Percentiles rank a stretch among this genome's conserved stretches.
Evolutionary conservation across 2,888 invertebrate species (phyloP).

Genomic region (Andrena hattorfiana): DNA sequence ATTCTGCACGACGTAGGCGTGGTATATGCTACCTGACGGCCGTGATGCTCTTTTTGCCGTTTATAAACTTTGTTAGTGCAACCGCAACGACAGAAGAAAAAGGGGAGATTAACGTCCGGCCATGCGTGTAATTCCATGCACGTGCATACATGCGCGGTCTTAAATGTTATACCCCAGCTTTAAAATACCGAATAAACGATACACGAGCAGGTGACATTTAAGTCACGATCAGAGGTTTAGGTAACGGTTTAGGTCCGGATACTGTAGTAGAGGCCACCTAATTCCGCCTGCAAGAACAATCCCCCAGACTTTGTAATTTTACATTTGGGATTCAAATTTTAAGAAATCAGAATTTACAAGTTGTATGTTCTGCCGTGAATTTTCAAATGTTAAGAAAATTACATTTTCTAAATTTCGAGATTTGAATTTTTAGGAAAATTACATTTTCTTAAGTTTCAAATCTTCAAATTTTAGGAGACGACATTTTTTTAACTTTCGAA

Average conservation of each 20-base stretch:
- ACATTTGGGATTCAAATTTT: too few species aligned
- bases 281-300: too few species aligned
- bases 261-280: too few species aligned
- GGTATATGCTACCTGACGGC: background rate
- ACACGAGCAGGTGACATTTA: slow-evolving; percentile 7
- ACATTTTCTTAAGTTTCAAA: background rate
- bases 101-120: background rate
- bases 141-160: background rate
- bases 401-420: background rate
- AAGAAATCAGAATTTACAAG: too few species aligned
- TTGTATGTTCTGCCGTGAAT: too few species aligned
- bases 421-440: background rate
- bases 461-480: background rate
- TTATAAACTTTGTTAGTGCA: background rate
- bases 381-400: background rate
- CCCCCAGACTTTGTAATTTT: too few species aligned
- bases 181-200: background rate
- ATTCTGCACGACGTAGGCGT: slow-evolving; percentile 19
- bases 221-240: too few species aligned
- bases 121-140: slow-evolving; percentile 12
- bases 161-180: background rate
- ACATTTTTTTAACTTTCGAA: too few species aligned
- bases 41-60: background rate
- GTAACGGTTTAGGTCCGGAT: too few species aligned
- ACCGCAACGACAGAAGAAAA: background rate